These are phyloP conservation scores for Melanaphis sacchari DNA, from an alignment of 1,140 invertebrate genomes.

Conservation along the genomic window DNA sequence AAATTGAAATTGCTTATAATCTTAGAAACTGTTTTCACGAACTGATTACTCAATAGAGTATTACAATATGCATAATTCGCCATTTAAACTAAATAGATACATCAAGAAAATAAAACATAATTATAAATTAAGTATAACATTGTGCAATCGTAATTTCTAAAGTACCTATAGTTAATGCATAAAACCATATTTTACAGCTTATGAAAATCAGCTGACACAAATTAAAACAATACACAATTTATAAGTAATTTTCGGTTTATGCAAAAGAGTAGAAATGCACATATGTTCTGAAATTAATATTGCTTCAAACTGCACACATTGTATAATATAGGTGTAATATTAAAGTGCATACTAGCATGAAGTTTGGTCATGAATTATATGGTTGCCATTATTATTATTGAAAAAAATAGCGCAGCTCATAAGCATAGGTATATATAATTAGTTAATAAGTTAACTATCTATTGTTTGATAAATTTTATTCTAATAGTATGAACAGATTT, in stretches of 20 bases:
- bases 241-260: background rate
- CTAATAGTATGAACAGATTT: background rate
- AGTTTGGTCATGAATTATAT: background rate
- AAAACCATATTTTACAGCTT: background rate
- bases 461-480: constrained; percentile 1
- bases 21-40: background rate
- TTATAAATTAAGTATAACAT: background rate
- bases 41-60: background rate
- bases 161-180: background rate
- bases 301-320: background rate
- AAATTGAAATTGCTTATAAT: too few species aligned
- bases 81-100: background rate
- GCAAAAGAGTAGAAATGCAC: constrained; percentile 18
- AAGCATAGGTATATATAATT: background rate
- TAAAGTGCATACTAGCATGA: background rate
- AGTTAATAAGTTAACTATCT: constrained; percentile 7
- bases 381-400: background rate
- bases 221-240: background rate
- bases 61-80: background rate
- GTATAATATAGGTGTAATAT: background rate
- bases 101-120: background rate
- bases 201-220: background rate
- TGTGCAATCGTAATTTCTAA: background rate
- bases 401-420: background rate
- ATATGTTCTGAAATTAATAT: background rate